phyloP scores from a whole-genome alignment of 2,797 vertebrate genomes.

The Rhinogobio ventralis region DNA sequence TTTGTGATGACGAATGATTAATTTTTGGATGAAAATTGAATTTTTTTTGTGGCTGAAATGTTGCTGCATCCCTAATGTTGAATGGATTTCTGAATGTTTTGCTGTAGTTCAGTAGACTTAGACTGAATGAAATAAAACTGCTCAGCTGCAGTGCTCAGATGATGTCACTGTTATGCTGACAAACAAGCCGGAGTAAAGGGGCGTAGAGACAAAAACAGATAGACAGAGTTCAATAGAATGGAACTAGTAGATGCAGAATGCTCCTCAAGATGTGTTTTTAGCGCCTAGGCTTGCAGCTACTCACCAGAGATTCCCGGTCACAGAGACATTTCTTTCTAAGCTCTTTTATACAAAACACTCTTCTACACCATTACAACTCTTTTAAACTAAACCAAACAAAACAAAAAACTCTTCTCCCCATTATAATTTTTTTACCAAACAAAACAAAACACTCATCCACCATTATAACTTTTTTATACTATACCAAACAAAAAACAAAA shows the following conservation, averaged over 20 bases:
- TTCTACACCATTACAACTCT: background rate
- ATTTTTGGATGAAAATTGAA: background rate
- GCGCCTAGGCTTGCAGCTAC: background rate
- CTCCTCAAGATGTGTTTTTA: constrained; percentile 1
- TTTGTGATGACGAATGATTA: background rate
- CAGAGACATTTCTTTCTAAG: background rate
- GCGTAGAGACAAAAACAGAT: background rate
- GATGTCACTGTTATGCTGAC: constrained; percentile 36
- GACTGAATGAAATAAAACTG: background rate
- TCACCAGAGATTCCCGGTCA: background rate
- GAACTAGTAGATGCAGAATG: background rate
- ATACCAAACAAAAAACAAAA: too few relatives aligned
- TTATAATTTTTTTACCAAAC: too few relatives aligned
- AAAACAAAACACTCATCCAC: too few relatives aligned
- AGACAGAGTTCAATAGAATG: background rate
- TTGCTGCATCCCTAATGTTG: background rate
- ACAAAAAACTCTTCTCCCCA: background rate
- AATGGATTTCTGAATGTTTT: background rate
- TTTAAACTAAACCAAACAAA: background rate
- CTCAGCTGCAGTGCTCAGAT: constrained; percentile 36
- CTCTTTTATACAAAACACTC: background rate
- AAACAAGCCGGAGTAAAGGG: background rate
- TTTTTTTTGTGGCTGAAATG: background rate
- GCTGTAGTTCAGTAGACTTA: background rate
- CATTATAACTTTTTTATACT: too few relatives aligned